phyloP scores from a whole-genome alignment of 2,888 invertebrate genomes.

The Pterostichus niger region DNA sequence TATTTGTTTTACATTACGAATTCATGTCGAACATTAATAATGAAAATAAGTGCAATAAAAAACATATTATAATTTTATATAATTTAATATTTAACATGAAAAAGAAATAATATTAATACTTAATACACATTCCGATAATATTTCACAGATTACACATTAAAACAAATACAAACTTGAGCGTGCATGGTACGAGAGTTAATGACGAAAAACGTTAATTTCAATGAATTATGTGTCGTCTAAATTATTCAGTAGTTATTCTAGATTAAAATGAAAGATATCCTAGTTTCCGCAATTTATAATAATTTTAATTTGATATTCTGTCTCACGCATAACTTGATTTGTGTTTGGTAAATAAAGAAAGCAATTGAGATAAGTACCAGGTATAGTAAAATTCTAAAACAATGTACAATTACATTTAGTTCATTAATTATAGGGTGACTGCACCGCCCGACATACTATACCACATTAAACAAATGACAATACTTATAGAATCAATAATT shows the following conservation, averaged over 20 bases:
- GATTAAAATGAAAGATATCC: conserved; percentile 12
- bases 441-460: not conserved
- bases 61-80: conserved; percentile 18
- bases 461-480: conserved; percentile 19
- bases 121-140: not conserved
- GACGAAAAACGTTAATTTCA: not conserved
- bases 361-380: conserved; percentile 16
- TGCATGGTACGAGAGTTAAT: not conserved
- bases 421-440: conserved; percentile 39
- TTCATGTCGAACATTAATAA: not conserved
- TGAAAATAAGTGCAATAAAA: conserved; percentile 24
- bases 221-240: conserved; percentile 7
- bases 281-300: conserved; percentile 33
- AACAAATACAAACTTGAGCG: not conserved
- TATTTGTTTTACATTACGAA: conserved; percentile 7
- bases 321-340: conserved; percentile 52
- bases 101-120: not conserved
- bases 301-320: conserved; percentile 49
- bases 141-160: not conserved
- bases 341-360: conserved; percentile 37
- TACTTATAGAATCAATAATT: conserved; percentile 45
- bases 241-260: conserved; percentile 8
- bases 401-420: conserved; percentile 26
- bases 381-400: conserved; percentile 11
- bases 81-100: conserved; percentile 5